Base-by-base conservation (phyloP, 2,113 vertebrate genomes). In the Aviceda subcristata region DNA sequence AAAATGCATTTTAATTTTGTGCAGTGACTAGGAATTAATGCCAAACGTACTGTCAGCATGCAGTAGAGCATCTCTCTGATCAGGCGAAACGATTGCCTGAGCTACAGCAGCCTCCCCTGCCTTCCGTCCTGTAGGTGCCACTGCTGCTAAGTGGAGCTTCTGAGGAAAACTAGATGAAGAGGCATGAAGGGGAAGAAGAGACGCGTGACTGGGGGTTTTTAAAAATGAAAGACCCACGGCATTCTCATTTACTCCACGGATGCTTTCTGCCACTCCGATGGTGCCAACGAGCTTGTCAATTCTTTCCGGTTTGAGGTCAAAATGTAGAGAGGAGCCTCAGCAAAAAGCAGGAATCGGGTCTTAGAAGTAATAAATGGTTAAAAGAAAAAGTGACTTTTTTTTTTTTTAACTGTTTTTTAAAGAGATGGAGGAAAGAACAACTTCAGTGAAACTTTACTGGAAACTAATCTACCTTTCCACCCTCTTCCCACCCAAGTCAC, bases 1-100 rank as follows among this genome's bases (percentile, higher is more conserved):
- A 95, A 97, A 97, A 95, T 96, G 96, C 80, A 96, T 97, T 97
- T 97, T 95, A 97, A 95, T 95, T 97, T 94, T 89, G 92, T 95
- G 97, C 94, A 94, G 68, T 92, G 94, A 95, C 60, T 95, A 85
- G 94, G 92, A 96, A 94, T 92, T 94, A 95, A 97, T 95, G 95
- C 95, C 96, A 94, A 97, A 66, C 30, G 38, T 95, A 87, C 92
- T 96, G 95, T 96, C 95, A 95, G 84, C 84, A 85, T 91, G 88
- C 88, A 93, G 76, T 41, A 94, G 75, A 96, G 80, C 86, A 95
- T 96, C 91, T 66, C 94, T 97, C 88, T 96, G 91, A 95, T 97
- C 95, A 94, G 43, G 76, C 1, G 5, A 93, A 94, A 88, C 85
- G 86, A 92, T 89, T 95, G 73, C 69, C 73, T 91, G 89, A 84